Conservation (phyloP, 92 coral and sea anemone genomes). For the Virgularia gustaviana region DNA sequence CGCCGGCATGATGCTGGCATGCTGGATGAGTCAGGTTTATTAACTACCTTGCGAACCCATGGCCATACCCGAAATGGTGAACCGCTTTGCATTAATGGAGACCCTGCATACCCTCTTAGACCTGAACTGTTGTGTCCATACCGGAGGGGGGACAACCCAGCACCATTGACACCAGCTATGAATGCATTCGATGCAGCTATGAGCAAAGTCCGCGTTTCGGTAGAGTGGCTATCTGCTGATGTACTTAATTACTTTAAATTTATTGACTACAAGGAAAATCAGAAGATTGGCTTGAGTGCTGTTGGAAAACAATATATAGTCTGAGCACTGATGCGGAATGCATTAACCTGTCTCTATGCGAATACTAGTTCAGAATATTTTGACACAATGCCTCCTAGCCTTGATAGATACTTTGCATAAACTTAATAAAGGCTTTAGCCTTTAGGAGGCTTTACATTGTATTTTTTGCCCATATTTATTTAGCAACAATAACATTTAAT, state of each 20-base stretch:
- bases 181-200: slow-evolving; percentile 11
- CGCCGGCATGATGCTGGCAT: slow-evolving; percentile 47
- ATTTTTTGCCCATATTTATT: no score
- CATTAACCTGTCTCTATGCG: slow-evolving; percentile 34
- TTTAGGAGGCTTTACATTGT: background rate
- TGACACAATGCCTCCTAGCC: slow-evolving; percentile 28
- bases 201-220: slow-evolving; percentile 18
- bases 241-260: slow-evolving; percentile 11
- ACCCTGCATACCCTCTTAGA: slow-evolving; percentile 21
- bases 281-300: slow-evolving; percentile 21
- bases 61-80: slow-evolving; percentile 4
- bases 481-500: no score
- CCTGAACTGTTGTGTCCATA: slow-evolving; percentile 10
- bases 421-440: background rate
- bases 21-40: slow-evolving; percentile 38
- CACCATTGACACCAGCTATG: background rate
- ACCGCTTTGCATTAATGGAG: slow-evolving; percentile 15
- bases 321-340: slow-evolving; percentile 16
- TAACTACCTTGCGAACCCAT: background rate
- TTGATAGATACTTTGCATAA: slow-evolving; percentile 2
- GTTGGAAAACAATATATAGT: slow-evolving; percentile 22
- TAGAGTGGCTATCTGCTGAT: slow-evolving; percentile 22
- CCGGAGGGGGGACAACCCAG: slow-evolving; percentile 7
- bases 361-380: slow-evolving; percentile 41
- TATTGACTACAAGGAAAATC: slow-evolving; percentile 24